Evolutionary conservation across 2,113 vertebrate species (phyloP).

Genomic region (Gavialis gangeticus): DNA sequence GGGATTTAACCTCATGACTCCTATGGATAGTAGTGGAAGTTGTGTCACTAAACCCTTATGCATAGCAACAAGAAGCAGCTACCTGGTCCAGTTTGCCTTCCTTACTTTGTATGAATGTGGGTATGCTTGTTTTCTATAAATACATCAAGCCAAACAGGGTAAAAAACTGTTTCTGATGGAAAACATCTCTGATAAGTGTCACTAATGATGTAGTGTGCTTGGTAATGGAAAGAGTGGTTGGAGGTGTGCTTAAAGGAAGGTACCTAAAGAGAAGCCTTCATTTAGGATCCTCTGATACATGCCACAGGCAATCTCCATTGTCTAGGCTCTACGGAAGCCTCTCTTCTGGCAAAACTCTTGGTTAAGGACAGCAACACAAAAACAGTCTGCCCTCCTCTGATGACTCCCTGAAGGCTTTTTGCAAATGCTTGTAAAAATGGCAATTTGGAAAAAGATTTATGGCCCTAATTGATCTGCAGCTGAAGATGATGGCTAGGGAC

Average conservation of each 20-base stretch:
- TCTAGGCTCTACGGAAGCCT: no score
- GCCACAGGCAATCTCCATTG: no score
- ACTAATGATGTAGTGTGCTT: no score
- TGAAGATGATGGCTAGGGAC: not conserved
- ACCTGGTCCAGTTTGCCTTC: not conserved
- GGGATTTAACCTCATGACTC: not conserved
- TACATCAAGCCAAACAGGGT: not conserved
- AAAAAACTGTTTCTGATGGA: slow-evolving; percentile 22
- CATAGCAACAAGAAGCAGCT: not conserved
- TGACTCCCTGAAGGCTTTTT: not conserved
- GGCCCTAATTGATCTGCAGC: no score
- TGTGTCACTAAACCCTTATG: not conserved
- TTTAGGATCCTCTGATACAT: no score
- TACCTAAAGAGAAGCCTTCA: no score
- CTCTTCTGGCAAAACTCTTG: not conserved
- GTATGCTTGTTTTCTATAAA: not conserved
- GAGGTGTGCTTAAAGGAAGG: no score
- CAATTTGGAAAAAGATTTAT: not conserved
- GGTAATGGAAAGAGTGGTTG: no score
- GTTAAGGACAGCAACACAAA: not conserved
- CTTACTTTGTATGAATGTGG: not conserved
- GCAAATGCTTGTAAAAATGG: not conserved
- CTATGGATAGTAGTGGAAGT: not conserved
- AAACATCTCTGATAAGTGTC: no score
- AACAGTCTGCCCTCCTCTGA: not conserved